phyloP scores from a whole-genome alignment of 2,113 vertebrate species.

The Equus quagga region DNA sequence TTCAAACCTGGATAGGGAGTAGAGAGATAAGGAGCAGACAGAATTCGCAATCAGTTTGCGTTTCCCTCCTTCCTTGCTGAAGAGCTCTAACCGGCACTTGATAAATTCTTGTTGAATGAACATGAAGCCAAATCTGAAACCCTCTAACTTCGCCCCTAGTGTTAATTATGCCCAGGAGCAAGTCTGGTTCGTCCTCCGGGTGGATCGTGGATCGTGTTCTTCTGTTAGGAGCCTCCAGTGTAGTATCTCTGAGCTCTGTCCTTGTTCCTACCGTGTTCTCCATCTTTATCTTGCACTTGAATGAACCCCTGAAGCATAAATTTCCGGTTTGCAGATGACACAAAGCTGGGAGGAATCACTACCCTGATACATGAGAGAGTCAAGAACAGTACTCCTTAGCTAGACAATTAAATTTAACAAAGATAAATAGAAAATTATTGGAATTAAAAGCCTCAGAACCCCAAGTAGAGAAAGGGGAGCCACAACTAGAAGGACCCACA shows the following conservation, averaged over 20 bases:
- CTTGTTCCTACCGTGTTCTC: background rate
- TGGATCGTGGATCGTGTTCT: background rate
- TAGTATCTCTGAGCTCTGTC: background rate
- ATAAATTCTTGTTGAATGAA: background rate
- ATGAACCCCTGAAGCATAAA: background rate
- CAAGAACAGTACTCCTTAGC: background rate
- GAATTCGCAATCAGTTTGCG: background rate
- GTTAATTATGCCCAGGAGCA: background rate
- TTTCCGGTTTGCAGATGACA: background rate
- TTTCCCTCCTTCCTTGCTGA: background rate
- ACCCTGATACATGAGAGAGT: background rate
- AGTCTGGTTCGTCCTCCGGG: background rate
- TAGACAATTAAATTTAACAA: background rate
- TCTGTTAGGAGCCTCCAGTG: background rate
- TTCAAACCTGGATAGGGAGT: background rate
- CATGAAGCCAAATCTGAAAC: background rate
- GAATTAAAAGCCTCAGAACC: background rate
- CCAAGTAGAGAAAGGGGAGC: background rate
- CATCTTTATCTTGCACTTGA: background rate
- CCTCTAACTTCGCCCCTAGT: background rate
- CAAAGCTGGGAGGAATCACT: background rate
- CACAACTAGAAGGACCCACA: too few species aligned
- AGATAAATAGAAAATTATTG: conserved; percentile 10
- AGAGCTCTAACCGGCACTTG: background rate
- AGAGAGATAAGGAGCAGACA: background rate